A percentile compares a stretch with the other conserved stretches of the same genome.
Evolutionary conservation across 2,797 vertebrate genomes (phyloP).

Genomic region (Galago senegalensis): DNA sequence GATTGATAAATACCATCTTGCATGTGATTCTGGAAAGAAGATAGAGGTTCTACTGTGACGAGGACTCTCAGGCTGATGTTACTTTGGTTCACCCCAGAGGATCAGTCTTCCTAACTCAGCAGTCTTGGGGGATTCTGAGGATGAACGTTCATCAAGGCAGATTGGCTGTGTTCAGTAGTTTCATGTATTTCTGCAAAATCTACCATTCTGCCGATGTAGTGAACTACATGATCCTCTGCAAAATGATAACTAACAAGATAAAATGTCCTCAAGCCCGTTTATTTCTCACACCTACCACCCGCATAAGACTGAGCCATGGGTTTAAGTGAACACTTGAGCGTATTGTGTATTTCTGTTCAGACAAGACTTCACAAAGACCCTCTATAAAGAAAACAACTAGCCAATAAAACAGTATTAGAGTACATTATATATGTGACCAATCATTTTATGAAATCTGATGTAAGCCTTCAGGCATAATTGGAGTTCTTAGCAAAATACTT

Average conservation of each 20-base stretch:
- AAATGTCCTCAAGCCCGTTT: constrained; percentile 55
- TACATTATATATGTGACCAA: constrained; percentile 90
- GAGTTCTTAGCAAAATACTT: constrained; percentile 90
- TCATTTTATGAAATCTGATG: constrained; percentile 90
- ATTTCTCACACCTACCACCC: neutral
- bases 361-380: constrained; percentile 83
- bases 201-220: neutral
- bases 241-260: constrained; percentile 55
- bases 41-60: neutral
- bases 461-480: constrained; percentile 89
- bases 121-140: neutral
- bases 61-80: neutral
- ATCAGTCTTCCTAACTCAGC: neutral
- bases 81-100: neutral
- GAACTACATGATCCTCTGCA: neutral
- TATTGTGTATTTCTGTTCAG: constrained; percentile 78
- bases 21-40: constrained; percentile 16
- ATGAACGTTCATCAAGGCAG: neutral
- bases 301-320: constrained; percentile 1
- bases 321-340: constrained; percentile 61
- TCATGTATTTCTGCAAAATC: constrained; percentile 63
- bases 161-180: constrained; percentile 20
- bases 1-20: neutral
- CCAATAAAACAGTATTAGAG: constrained; percentile 87
- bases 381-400: constrained; percentile 89